These are phyloP conservation scores for Trachythela sp. DNA, from an alignment of 64 coral and sea anemone genomes.

Conservation along the genomic window DNA sequence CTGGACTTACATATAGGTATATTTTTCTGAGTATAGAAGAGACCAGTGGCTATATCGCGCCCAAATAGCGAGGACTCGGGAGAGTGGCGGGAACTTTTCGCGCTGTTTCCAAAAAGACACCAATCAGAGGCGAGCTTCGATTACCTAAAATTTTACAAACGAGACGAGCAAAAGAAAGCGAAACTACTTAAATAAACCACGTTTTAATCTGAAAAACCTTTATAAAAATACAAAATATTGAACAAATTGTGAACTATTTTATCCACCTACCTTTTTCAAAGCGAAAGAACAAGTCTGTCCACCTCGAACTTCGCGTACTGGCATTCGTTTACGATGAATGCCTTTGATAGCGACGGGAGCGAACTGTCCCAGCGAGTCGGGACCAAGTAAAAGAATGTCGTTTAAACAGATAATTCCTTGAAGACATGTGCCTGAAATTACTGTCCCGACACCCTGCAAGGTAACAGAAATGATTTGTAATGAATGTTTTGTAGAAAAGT, in stretches of 20 bases:
- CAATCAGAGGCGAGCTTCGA: too few relatives aligned
- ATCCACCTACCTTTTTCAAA: slow-evolving; percentile 73
- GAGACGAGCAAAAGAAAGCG: too few relatives aligned
- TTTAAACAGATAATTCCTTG: slow-evolving; percentile 85
- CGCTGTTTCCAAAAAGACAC: too few relatives aligned
- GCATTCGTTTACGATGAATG: slow-evolving; percentile 95
- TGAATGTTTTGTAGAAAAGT: too few relatives aligned
- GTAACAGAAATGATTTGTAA: background rate
- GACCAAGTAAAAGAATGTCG: slow-evolving; percentile 79
- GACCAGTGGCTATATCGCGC: too few relatives aligned
- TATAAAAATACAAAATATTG: too few relatives aligned
- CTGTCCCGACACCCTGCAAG: slow-evolving; percentile 81
- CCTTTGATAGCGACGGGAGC: slow-evolving; percentile 76
- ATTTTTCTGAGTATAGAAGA: background rate
- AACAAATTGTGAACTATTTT: background rate
- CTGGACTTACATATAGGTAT: background rate
- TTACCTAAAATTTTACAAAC: too few relatives aligned
- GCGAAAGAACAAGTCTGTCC: slow-evolving; percentile 95
- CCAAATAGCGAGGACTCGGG: too few relatives aligned
- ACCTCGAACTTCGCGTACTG: slow-evolving; percentile 77
- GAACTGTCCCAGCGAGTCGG: slow-evolving; percentile 95
- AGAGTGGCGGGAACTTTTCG: too few relatives aligned
- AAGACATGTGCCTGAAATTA: slow-evolving; percentile 86
- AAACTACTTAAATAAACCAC: too few relatives aligned
- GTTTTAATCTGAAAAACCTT: too few relatives aligned